phyloP scores from a whole-genome alignment of 2,113 vertebrate species.

The Bostrychus sinensis region DNA sequence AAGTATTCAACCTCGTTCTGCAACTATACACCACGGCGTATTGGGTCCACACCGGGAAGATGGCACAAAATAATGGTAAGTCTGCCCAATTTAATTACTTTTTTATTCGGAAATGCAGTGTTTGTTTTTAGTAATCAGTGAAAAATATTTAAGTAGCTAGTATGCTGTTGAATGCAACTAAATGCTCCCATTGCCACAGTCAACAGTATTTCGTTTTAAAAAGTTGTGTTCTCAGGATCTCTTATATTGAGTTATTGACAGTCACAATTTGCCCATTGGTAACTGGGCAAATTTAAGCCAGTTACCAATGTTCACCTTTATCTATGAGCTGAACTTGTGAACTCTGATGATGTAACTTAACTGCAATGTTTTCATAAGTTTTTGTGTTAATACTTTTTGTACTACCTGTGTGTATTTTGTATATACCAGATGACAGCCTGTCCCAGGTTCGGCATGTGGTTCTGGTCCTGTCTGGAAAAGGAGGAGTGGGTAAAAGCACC shows the following conservation, averaged over 20 bases:
- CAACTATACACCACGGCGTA: background rate
- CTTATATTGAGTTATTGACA: background rate
- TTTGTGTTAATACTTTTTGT: too few relatives aligned
- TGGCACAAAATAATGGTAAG: conserved; percentile 68
- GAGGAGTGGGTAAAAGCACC: conserved; percentile 96
- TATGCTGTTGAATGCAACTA: too few relatives aligned
- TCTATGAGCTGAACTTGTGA: conserved; percentile 3
- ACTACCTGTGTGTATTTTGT: background rate
- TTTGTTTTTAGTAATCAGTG: too few relatives aligned
- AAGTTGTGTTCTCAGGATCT: too few relatives aligned
- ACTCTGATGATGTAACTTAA: conserved; percentile 12
- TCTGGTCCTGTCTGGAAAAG: conserved; percentile 93
- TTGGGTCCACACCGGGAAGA: conserved; percentile 13
- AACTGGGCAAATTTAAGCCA: too few relatives aligned
- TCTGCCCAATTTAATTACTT: background rate
- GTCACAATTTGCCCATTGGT: background rate
- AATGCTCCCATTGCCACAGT: too few relatives aligned
- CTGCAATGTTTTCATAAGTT: background rate
- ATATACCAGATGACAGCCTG: conserved; percentile 75
- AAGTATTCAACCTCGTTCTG: conserved; percentile 4
- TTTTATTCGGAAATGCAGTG: background rate
- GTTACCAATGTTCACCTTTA: background rate
- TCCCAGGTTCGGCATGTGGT: conserved; percentile 83
- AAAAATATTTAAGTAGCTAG: too few relatives aligned
- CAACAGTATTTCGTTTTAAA: too few relatives aligned